Base-by-base conservation (phyloP, 2,888 invertebrate genomes). In the Drosophila colorata region DNA sequence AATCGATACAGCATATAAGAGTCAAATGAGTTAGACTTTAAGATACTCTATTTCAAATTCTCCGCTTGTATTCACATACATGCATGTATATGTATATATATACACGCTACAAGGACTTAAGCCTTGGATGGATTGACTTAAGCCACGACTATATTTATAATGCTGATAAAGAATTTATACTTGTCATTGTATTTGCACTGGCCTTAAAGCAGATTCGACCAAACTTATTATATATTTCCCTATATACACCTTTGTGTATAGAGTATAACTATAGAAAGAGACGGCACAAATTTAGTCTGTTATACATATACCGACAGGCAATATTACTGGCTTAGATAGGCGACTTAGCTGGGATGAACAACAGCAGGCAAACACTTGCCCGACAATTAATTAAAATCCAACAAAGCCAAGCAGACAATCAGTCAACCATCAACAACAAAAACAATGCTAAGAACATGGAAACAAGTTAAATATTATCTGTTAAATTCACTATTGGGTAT, bases 381-480 rank as follows among this genome's bases (percentile, higher is more conserved):
- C 58, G 69, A 66, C 69, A 87, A 87, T 88, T 90, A 90, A 90
- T 90, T 90, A 88, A 90, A 89, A 81, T 69, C 70, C 73, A 83
- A 79, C 80, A 76, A 88, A 66, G 69, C 70, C 51, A 52, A 44
- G 44, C 58, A 41, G 33, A 23, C 43, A 55, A 28, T 31, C 18
- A 47, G 40, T 35, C 52, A 38, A 44, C 56, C 49, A 38, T 23
- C 55, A 65, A 40, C 56, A 55, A 68, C 35, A 52, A 55, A 23
- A 20, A 61, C 47, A 63, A 61, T 59, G 59, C 53, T 52, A 66
- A 18, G 51, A 53, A 64, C 53, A 67, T 28, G 40, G 37, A 46
- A 44, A 25, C 53, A 52, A 41, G 46, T 48, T 33, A 73, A 60
- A 52, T 46, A 44, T 28, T 52, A 40, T 47, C 56, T 52, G 31